Percentiles rank a stretch among this genome's conserved stretches.
Conservation (phyloP, 2,797 vertebrate genomes). For the Rhinichthys osculus region DNA sequence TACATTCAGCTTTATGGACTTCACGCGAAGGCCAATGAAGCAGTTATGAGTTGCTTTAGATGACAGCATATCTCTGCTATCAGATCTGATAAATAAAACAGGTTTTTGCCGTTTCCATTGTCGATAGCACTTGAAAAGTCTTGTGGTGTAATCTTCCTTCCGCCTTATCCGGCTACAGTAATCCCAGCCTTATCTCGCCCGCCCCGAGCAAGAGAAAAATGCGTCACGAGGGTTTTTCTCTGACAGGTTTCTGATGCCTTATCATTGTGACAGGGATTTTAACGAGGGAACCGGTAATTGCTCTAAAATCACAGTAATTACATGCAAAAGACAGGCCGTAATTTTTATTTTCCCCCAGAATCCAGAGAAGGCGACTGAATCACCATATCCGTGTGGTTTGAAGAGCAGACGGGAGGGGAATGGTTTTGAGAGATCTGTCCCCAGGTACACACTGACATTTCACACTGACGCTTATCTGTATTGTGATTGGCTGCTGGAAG, state of each 20-base stretch:
- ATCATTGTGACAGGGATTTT: conserved; percentile 55
- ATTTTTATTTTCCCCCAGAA: conserved; percentile 36
- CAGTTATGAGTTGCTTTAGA: neutral
- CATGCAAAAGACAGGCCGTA: conserved; percentile 39
- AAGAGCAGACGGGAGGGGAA: neutral
- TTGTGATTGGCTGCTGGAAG: conserved; percentile 26
- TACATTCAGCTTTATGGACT: neutral
- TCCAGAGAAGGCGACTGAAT: conserved; percentile 32
- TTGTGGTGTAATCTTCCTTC: conserved; percentile 47
- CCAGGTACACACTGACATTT: conserved; percentile 42
- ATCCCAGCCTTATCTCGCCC: conserved; percentile 50
- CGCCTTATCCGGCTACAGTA: conserved; percentile 38
- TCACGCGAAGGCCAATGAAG: neutral
- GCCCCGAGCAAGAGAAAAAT: conserved; percentile 27
- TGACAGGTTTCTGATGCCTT: conserved; percentile 50
- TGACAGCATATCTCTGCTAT: conserved; percentile 22
- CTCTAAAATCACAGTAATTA: conserved; percentile 64
- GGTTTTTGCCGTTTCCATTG: neutral
- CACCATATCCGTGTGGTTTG: conserved; percentile 25
- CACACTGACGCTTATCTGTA: neutral
- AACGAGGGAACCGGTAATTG: conserved; percentile 59
- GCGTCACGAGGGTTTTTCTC: conserved; percentile 5
- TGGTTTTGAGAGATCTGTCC: conserved; percentile 6
- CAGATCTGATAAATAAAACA: conserved; percentile 46
- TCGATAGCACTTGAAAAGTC: conserved; percentile 25